phyloP scores from a whole-genome alignment of 2,797 vertebrate species.

The Taeniopygia guttata region DNA sequence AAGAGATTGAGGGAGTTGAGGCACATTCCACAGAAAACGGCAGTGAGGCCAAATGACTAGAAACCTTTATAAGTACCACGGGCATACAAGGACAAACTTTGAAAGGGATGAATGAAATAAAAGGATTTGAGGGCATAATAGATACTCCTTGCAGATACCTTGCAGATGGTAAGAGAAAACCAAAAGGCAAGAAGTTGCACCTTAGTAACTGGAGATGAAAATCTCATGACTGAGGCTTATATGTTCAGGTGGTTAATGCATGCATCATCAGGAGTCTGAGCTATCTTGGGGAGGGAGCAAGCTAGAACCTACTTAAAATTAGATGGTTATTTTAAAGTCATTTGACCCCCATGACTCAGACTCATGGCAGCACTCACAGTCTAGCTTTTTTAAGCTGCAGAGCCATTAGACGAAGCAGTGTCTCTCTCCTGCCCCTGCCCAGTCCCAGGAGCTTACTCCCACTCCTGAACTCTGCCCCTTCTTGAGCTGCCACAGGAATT shows the following conservation, averaged over 20 bases:
- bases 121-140: not conserved
- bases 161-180: not conserved
- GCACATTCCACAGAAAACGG: not conserved
- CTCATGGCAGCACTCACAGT: not conserved
- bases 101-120: not conserved
- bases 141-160: not conserved
- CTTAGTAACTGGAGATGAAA: not conserved
- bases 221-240: not conserved
- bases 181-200: not conserved
- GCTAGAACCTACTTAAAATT: conserved; percentile 34
- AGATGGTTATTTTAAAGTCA: conserved; percentile 38
- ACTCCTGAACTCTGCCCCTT: conserved; percentile 38
- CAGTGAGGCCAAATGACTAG: not conserved
- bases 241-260: not conserved
- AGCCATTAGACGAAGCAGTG: not conserved
- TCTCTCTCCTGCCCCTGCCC: conserved; percentile 14
- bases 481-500: not conserved
- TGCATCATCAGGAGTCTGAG: not conserved
- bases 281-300: not conserved
- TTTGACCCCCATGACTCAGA: conserved; percentile 43
- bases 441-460: conserved; percentile 46
- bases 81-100: not conserved
- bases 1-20: not conserved
- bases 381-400: conserved; percentile 3
- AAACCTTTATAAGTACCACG: not conserved